Evolutionary conservation across 1,140 invertebrate species (phyloP), one percentile per base, ranked within the genome.

Genomic region (Chironomus tepperi): DNA sequence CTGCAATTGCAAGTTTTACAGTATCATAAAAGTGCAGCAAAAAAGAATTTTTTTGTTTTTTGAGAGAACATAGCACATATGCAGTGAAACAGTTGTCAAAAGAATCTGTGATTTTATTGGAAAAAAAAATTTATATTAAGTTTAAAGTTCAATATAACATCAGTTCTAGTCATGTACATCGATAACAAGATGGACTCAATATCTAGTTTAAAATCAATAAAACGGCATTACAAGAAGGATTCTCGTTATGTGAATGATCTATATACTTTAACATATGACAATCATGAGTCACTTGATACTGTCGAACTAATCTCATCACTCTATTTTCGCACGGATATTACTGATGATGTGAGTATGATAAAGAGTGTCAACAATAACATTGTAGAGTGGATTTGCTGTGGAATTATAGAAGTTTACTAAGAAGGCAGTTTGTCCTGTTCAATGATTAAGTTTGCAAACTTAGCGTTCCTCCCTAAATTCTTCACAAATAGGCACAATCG

Each of bases 221-320:
- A 86, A 83, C 85, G 91, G 77, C 91, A 93, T 82, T 93, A 93
- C 80, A 94, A 94, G 83, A 93, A 93, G 81, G 92, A 93, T 79
- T 91, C 91, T 21, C 84, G 90, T 77, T 93, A 92, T 83, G 87
- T 93, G 65, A 83, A 89, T 76, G 92, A 93, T 85, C 85, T 94
- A 57, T 94, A 94, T 79, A 93, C 92, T 9, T 87, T 94, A 77
- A 93, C 92, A 8, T 91, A 90, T 79, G 92, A 93, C 80, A 90
- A 90, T 77, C 87, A 90, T 78, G 91, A 93, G 83, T 89, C 87
- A 18, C 83, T 90, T 34, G 88, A 90, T 78, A 87, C 84, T 75
- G 82, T 84, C 78, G 75, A 76, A 73, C 43, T 78, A 18, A 76
- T 78, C 34, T 80, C 24, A 67, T 82, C 65, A 79, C 18, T 70